Conservation (phyloP, 2,888 invertebrate genomes). For the Tryphoninae sp. region DNA sequence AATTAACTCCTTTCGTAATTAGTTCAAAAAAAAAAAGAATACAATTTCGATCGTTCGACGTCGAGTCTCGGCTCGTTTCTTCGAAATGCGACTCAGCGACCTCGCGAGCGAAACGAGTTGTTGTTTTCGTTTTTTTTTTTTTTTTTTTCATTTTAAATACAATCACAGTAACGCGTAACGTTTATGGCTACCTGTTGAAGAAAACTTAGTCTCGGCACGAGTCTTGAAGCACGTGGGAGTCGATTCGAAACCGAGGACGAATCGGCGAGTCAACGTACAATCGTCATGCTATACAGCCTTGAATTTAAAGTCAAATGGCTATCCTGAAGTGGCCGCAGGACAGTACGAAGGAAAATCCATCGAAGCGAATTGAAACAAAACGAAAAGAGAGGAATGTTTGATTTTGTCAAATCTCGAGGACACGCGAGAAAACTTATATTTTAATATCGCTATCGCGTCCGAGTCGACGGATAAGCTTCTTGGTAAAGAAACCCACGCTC, state of each 20-base stretch:
- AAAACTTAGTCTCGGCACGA: conserved; percentile 35
- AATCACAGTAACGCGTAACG: background rate
- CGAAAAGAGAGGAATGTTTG: background rate
- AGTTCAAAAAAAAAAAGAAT: too few relatives aligned
- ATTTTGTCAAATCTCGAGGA: conserved; percentile 20
- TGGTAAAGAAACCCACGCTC: background rate
- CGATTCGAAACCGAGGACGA: conserved; percentile 37
- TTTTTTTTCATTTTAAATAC: background rate
- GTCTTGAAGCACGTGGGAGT: conserved; percentile 56
- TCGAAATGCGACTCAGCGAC: background rate
- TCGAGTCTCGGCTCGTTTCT: too few relatives aligned
- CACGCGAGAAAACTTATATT: background rate
- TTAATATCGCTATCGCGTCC: background rate
- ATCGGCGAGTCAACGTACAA: conserved; percentile 28
- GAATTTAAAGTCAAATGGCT: conserved; percentile 31
- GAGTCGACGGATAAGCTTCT: background rate
- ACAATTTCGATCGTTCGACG: too few relatives aligned
- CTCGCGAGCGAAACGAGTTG: background rate
- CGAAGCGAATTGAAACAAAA: background rate
- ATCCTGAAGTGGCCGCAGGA: background rate
- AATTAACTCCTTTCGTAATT: too few relatives aligned
- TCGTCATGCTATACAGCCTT: conserved; percentile 35
- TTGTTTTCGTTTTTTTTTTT: background rate
- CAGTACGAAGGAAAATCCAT: conserved; percentile 1
- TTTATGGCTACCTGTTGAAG: background rate